A percentile compares a stretch with the other conserved stretches of the same genome.
phyloP scores from a whole-genome alignment of 2,888 invertebrate species.

The Venustoraphidia nigricollis region DNA sequence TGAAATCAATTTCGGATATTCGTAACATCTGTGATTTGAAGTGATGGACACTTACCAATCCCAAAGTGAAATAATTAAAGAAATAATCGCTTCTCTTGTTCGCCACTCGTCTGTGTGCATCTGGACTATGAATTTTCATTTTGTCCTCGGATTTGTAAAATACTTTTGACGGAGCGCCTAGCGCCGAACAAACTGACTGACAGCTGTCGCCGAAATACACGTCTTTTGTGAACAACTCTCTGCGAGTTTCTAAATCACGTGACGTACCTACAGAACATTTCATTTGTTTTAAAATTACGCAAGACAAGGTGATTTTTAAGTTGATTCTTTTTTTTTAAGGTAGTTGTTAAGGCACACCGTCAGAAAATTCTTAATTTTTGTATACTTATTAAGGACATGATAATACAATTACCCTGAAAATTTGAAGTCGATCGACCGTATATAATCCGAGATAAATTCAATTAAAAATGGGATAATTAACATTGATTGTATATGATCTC shows the following conservation, averaged over 20 bases:
- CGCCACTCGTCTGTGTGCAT: conserved; percentile 61
- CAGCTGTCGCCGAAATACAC: conserved; percentile 74
- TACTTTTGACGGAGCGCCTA: conserved; percentile 83
- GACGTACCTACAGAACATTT: conserved; percentile 2
- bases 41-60: conserved; percentile 51
- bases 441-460: too few relatives aligned
- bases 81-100: conserved; percentile 88
- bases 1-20: too few relatives aligned
- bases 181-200: conserved; percentile 72
- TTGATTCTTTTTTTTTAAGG: too few relatives aligned
- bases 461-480: too few relatives aligned
- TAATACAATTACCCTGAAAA: too few relatives aligned
- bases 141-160: conserved; percentile 99
- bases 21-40: too few relatives aligned
- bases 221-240: conserved; percentile 37
- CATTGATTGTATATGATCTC: too few relatives aligned
- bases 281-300: conserved; percentile 1
- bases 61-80: conserved; percentile 95
- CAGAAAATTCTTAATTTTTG: too few relatives aligned
- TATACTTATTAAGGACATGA: too few relatives aligned
- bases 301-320: not conserved
- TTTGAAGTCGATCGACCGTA: too few relatives aligned
- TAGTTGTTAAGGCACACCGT: too few relatives aligned
- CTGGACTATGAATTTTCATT: conserved; percentile 93
- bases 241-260: conserved; percentile 2